These are phyloP conservation scores for Sinodicranocentrus sp. DNA, from an alignment of 2,888 invertebrate genomes.

Conservation along the genomic window DNA sequence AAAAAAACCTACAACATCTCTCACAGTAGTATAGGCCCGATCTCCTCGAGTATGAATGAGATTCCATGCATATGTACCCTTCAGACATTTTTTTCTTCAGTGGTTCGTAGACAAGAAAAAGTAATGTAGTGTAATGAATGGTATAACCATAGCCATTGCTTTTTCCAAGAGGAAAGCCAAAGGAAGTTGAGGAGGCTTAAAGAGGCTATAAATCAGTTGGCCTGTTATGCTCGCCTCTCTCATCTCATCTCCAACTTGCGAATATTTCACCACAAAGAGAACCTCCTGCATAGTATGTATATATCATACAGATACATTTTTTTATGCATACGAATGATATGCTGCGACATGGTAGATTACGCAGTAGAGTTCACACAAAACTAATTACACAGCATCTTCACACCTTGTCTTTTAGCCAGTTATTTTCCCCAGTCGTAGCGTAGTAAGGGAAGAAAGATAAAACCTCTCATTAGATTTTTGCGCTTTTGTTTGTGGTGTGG, in stretches of 20 bases:
- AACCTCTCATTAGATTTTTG: slow-evolving; percentile 38
- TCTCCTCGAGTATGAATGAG: slow-evolving; percentile 17
- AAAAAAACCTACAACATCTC: too few species aligned
- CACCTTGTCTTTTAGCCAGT: slow-evolving; percentile 31
- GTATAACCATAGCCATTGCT: slow-evolving; percentile 21
- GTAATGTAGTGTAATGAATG: slow-evolving; percentile 62
- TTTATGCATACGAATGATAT: background rate
- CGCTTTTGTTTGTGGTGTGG: background rate
- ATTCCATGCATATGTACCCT: slow-evolving; percentile 48
- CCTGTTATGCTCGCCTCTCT: slow-evolving; percentile 55
- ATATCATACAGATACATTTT: background rate
- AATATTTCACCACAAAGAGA: slow-evolving; percentile 40
- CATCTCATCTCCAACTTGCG: slow-evolving; percentile 26
- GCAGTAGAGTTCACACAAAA: slow-evolving; percentile 57
- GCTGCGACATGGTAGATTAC: slow-evolving; percentile 47
- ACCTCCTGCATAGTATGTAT: background rate
- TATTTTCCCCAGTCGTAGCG: background rate
- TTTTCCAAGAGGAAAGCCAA: slow-evolving; percentile 51
- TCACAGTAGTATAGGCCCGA: too few species aligned
- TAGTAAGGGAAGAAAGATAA: slow-evolving; percentile 39
- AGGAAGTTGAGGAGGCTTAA: slow-evolving; percentile 64
- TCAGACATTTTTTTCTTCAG: background rate
- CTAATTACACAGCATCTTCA: slow-evolving; percentile 57
- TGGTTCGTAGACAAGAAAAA: slow-evolving; percentile 28
- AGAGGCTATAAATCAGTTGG: slow-evolving; percentile 67